Base-by-base conservation (phyloP, 2,113 vertebrate genomes). In the Lampris incognitus region DNA sequence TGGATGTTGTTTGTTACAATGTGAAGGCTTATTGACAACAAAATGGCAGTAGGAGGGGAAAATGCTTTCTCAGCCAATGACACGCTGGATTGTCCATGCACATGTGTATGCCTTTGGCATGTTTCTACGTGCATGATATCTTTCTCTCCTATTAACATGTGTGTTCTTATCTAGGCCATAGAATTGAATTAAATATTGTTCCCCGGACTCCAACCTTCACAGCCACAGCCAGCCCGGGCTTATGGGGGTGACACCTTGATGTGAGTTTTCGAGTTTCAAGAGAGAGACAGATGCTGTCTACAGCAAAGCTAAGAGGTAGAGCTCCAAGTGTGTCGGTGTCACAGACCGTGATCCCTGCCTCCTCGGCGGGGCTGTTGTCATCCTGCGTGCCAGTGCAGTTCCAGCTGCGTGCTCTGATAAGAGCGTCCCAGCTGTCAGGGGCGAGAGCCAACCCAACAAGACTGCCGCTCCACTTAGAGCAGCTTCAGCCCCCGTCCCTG, bases 351-450 rank as follows among this genome's bases (percentile, higher is more conserved):
- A 89, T 77, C 74, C 71, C 57, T 5, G 61, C 67, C 81, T 81
- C 83, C 69, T 79, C 55, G 3, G 72, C 44, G 69, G 77, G 76
- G 71, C 77, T 41, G 63, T 75, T 61, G n/a, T 68, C 81, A 61
- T 74, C 63, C 4, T 64, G 71, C 68, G 1, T 79, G 76, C 82
- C 78, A 80, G 69, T 62, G 60, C 72, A 87, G 73, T 83, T 90
- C 77, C 83, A 83, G 79, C 87, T 83, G 66, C 69, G 36, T 66
- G 74, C 79, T 84, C 87, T 86, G 87, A 91, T 85, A 82, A 91
- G 79, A 85, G 76, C 72, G 77, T 78, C 79, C 78, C 82, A 79
- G 88, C 80, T 87, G 85, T 87, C 82, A 79, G 81, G 69, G 41
- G 59, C 66, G 60, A 64, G 79, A 69, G 64, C 82, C 79, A 80